Conservation (phyloP, 2,888 invertebrate species). For the Drosophila merina region DNA sequence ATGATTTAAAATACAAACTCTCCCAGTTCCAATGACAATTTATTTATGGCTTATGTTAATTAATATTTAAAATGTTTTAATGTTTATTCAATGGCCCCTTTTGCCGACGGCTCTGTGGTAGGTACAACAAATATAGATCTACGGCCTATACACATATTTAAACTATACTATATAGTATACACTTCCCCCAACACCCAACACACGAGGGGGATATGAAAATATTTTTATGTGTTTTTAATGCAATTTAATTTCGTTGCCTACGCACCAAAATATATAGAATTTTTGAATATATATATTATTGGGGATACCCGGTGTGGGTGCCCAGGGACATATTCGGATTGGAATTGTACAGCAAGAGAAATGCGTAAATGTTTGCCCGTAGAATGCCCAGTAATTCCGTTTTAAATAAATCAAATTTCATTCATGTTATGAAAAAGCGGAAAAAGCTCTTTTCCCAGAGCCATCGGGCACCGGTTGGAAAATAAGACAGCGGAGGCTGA, state of each 20-base stretch:
- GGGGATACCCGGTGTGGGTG: slow-evolving; percentile 30
- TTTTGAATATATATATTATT: slow-evolving; percentile 15
- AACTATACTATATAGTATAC: slow-evolving; percentile 19
- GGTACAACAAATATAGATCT: slow-evolving; percentile 31
- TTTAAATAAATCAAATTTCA: slow-evolving; percentile 38
- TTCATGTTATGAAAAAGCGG: slow-evolving; percentile 1
- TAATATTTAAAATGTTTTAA: not conserved
- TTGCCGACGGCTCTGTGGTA: slow-evolving; percentile 20
- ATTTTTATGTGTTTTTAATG: slow-evolving; percentile 76
- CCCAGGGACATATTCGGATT: slow-evolving; percentile 41
- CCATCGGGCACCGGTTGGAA: slow-evolving; percentile 2
- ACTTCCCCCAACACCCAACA: slow-evolving; percentile 59
- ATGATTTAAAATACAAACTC: not conserved
- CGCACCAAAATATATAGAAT: slow-evolving; percentile 17
- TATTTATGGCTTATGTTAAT: not conserved
- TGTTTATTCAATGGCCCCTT: not conserved
- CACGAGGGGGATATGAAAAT: slow-evolving; percentile 44
- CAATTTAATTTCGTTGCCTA: slow-evolving; percentile 59
- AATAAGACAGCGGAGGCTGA: slow-evolving; percentile 52
- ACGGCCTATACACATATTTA: slow-evolving; percentile 24
- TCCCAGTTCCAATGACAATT: not conserved
- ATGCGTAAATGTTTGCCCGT: slow-evolving; percentile 35
- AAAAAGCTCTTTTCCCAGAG: slow-evolving; percentile 12
- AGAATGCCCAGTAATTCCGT: slow-evolving; percentile 34
- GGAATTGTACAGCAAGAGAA: slow-evolving; percentile 8